Conservation (phyloP, 2,888 invertebrate species). For the Agriopis marginaria region DNA sequence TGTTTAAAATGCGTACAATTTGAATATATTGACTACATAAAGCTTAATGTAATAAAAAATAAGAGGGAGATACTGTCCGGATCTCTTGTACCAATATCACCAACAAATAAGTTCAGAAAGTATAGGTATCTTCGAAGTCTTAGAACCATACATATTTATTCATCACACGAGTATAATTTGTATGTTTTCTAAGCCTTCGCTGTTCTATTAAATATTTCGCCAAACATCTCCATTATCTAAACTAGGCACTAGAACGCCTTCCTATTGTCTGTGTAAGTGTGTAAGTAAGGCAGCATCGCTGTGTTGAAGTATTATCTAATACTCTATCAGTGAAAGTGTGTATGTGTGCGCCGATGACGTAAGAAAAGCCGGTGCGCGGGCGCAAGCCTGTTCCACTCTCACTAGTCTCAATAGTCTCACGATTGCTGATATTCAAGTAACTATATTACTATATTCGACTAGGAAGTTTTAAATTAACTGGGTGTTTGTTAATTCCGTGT, state of each 20-base stretch:
- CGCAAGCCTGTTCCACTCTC: conserved; percentile 69
- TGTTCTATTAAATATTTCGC: conserved; percentile 31
- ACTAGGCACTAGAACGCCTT: conserved; percentile 69
- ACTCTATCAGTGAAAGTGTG: conserved; percentile 84
- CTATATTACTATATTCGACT: conserved; percentile 57
- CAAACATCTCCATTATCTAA: conserved; percentile 45
- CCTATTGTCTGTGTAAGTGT: conserved; percentile 78
- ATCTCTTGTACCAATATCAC: no score
- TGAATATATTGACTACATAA: no score
- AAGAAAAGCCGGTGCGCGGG: conserved; percentile 62
- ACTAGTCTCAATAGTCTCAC: conserved; percentile 50
- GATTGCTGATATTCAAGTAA: conserved; percentile 67
- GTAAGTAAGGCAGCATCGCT: conserved; percentile 81
- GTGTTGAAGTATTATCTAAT: conserved; percentile 81
- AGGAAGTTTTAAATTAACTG: conserved; percentile 72
- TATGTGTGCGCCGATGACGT: conserved; percentile 80
- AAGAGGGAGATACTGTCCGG: no score
- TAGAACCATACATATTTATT: no score
- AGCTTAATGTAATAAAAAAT: no score
- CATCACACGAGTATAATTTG: no score
- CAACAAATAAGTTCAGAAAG: no score
- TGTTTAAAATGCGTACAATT: no score
- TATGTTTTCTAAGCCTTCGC: conserved; percentile 20
- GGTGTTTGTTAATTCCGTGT: conserved; percentile 62
- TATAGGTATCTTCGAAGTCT: no score